Percentiles rank a stretch among this genome's conserved stretches.
Evolutionary conservation across 2,888 invertebrate species (phyloP).

Genomic region (Papilio demoleus): DNA sequence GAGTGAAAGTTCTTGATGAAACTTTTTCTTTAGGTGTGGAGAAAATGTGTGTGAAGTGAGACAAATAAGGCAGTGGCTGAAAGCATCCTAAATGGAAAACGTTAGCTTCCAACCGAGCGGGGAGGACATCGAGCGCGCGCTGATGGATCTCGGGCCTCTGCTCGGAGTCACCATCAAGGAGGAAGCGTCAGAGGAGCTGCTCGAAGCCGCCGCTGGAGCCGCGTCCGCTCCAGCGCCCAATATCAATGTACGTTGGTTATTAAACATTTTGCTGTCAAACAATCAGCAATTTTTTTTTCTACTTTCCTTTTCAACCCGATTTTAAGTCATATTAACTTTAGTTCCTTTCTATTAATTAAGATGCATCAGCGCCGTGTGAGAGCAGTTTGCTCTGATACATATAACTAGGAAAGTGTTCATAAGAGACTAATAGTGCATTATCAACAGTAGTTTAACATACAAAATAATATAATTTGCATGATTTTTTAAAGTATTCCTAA

Average conservation of each 20-base stretch:
- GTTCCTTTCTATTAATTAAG: too few relatives aligned
- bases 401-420: too few relatives aligned
- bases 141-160: slow-evolving; percentile 78
- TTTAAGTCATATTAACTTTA: too few relatives aligned
- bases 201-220: slow-evolving; percentile 50
- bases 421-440: too few relatives aligned
- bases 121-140: slow-evolving; percentile 77
- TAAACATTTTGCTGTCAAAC: not conserved
- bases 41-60: slow-evolving; percentile 60
- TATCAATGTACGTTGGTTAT: slow-evolving; percentile 59
- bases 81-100: slow-evolving; percentile 67
- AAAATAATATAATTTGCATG: too few relatives aligned
- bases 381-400: too few relatives aligned
- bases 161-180: slow-evolving; percentile 77
- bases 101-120: slow-evolving; percentile 69
- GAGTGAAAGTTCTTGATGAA: slow-evolving; percentile 69
- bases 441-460: too few relatives aligned
- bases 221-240: slow-evolving; percentile 48
- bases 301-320: not conserved
- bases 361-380: too few relatives aligned
- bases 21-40: slow-evolving; percentile 48
- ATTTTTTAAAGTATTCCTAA: too few relatives aligned
- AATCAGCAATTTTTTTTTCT: not conserved
- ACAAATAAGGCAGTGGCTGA: slow-evolving; percentile 53
- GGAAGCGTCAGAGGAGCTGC: slow-evolving; percentile 70